phyloP scores from a whole-genome alignment of 2,113 vertebrate genomes.

The Cairina moschata region DNA sequence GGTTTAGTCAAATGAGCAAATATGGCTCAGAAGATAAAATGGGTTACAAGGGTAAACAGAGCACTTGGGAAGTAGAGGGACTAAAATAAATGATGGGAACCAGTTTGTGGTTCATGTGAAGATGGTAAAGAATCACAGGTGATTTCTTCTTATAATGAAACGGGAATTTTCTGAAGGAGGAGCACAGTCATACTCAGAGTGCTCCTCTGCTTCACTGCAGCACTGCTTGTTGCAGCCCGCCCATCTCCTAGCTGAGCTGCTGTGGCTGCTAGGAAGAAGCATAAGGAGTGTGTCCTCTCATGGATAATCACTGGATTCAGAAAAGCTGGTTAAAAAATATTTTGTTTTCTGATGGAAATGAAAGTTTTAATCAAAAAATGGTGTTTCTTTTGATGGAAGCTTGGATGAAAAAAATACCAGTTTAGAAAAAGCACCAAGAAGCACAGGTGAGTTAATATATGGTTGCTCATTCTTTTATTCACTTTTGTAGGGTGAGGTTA shows the following conservation, averaged over 20 bases:
- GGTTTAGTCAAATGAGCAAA: accelerated
- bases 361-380: not conserved
- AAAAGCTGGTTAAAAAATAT: not conserved
- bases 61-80: not conserved
- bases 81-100: not conserved
- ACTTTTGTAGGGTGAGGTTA: not conserved
- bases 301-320: not conserved
- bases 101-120: not conserved
- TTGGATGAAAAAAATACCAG: not conserved
- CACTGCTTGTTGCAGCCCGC: constrained; percentile 18
- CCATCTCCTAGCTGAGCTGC: not conserved
- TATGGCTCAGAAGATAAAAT: not conserved
- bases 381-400: not conserved
- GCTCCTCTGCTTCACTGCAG: not conserved
- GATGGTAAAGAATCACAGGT: not conserved
- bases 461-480: not conserved
- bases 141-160: not conserved
- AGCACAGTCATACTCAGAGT: constrained; percentile 24
- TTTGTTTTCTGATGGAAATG: not conserved
- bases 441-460: not conserved
- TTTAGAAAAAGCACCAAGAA: not conserved
- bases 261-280: not conserved
- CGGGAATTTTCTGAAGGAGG: constrained; percentile 35
- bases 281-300: not conserved
- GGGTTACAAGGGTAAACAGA: not conserved